Conservation (phyloP, 1,140 invertebrate genomes). For the Stegodyphus mimosarum region DNA sequence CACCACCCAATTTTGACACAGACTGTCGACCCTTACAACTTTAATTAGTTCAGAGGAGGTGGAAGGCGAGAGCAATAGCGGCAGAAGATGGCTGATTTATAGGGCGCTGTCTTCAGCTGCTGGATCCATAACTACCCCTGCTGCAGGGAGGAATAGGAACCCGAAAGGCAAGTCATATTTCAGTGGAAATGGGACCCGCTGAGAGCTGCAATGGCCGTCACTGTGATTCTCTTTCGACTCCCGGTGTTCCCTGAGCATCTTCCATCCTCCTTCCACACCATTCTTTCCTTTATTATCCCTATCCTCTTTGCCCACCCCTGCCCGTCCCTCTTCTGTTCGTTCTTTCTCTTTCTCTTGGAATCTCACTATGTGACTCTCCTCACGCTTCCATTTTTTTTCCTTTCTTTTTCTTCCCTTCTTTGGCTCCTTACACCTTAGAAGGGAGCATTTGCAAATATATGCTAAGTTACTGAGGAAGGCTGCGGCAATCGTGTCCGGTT, state of each 20-base stretch:
- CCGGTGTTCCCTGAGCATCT: conserved; percentile 34
- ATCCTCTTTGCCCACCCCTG: neutral
- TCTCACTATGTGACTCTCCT: neutral
- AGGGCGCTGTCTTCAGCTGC: conserved; percentile 55
- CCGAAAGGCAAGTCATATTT: conserved; percentile 51
- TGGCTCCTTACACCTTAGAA: neutral
- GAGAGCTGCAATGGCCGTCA: conserved; percentile 50
- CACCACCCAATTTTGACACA: conserved; percentile 54
- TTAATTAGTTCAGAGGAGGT: conserved; percentile 52
- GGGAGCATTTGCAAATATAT: conserved; percentile 15
- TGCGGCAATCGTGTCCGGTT: neutral
- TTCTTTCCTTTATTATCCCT: conserved; percentile 57
- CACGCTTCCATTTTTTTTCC: neutral
- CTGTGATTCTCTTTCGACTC: conserved; percentile 48
- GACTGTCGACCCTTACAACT: conserved; percentile 53
- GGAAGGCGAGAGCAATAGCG: conserved; percentile 13
- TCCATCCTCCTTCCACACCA: conserved; percentile 33
- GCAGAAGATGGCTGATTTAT: conserved; percentile 57
- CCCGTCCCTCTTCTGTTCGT: neutral
- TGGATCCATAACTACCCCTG: conserved; percentile 39
- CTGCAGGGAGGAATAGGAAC: conserved; percentile 34
- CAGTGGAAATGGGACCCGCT: conserved; percentile 55
- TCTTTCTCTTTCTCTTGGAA: too few species aligned
- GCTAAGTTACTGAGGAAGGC: neutral
- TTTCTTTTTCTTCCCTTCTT: conserved; percentile 23